Evolutionary conservation across 1,140 invertebrate genomes (phyloP), one percentile per base, ranked within the genome.

Genomic region (Scaptomyza montana): DNA sequence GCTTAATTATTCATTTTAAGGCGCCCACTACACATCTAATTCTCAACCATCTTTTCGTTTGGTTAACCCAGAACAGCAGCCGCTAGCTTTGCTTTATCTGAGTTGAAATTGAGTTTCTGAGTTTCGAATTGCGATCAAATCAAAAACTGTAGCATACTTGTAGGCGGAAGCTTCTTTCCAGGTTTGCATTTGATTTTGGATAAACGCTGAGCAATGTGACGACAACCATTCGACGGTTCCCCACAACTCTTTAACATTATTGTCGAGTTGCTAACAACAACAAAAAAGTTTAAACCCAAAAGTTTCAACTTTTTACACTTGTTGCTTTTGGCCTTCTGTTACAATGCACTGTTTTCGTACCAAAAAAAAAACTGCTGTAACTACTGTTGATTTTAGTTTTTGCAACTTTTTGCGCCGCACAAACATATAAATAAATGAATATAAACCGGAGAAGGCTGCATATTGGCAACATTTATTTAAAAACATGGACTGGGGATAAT

Each of bases 1-100:
- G 57, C 53, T 56, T 64, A 73, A 76, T 68, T 64, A 76, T 73
- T 68, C 66, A 78, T 77, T 77, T 49, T 39, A 68, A 67, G 59
- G 46, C 21, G 53, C 54, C 45, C 36, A 36, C 6, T 25, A 36
- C 56, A 55, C 50, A 28, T 30, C 54, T 30, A 47, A 41, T 12
- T 12, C 39, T 39, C 56, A 56, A 61, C 36, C 57, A 66, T 66
- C 54, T 57, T 16, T 41, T 36, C 12, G 41, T 9, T 41, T 30
- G 21, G 50, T 19, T 62, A 5, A 54, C 39, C 19, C 41, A 12
- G n/a, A 12, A 28, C 46, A 13, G 28, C 46, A 13, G 28, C 47
- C 39, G 12, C 43, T 8, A 12, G 13, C 41, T 50, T 25, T 73
- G 64, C 68, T 73, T 73, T 73, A 73, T 73, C 28, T 61, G 4